Base-by-base conservation (phyloP, 2,888 invertebrate genomes). In the Chalcis sispes region DNA sequence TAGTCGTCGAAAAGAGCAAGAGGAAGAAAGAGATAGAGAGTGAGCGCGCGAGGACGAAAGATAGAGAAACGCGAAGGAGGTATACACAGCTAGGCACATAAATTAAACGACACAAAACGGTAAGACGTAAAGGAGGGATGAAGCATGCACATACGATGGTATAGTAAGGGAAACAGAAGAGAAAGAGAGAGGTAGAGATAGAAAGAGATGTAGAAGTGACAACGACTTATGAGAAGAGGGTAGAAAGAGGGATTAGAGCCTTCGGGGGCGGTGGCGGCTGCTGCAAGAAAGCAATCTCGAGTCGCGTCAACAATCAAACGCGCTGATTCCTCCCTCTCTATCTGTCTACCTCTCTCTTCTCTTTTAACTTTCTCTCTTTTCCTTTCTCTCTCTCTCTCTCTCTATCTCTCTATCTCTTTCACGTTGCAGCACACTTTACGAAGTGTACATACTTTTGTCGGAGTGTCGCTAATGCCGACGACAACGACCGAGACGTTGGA, bases 251-350 rank as follows among this genome's bases (percentile, higher is more conserved):
- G 50, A 59, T 61, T 52, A 48, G 61, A 56, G 48, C n/a, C 25
- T 25, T 20, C 29, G 56, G 10, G 15, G n/a, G 3, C 32, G n/a
- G n/a, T n/a, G n/a, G n/a, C n/a, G 36, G 42, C 40, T 42, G 23
- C 27, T n/a, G 42, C 64, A 65, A 65, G 71, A 66, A 71, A 71
- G 65, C 65, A 70, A 71, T 75, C 75, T 64, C 50, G 71, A 65
- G 52, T 15, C 71, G 52, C 59, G 46, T 75, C 65, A 75, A 75
- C 75, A 66, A 71, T 75, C 75, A 75, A 75, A 75, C 65, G 65
- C 48, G 18, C 54, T 62, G 62, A 74, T 74, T 74, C 62, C 62
- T 58, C 54, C 8, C n/a, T 25, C n/a, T 61, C 61, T n/a, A 15
- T 23, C 25, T 32, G 10, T 1, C 67, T 29, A 1, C 7, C 4